A percentile compares a stretch with the other conserved stretches of the same genome.
Conservation (phyloP, 2,113 vertebrate genomes). For the Taxidea taxus region DNA sequence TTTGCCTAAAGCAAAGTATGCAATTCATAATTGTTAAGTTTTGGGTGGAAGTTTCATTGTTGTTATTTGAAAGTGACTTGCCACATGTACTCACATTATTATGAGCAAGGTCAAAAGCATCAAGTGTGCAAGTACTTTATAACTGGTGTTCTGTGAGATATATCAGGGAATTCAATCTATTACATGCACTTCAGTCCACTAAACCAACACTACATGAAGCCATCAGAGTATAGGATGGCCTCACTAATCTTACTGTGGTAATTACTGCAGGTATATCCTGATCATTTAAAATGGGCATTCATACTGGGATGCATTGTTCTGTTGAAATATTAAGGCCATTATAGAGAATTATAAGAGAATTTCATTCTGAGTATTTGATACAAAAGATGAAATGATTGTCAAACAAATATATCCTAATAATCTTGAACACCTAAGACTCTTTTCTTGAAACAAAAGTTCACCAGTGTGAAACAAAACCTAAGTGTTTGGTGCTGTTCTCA, state of each 20-base stretch:
- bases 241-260: conserved; percentile 12
- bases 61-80: neutral
- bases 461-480: neutral
- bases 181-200: conserved; percentile 39
- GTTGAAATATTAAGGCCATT: neutral
- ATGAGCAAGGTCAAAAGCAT: conserved; percentile 59
- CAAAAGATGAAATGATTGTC: neutral
- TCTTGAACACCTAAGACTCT: neutral
- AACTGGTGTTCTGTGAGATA: conserved; percentile 42
- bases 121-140: conserved; percentile 4
- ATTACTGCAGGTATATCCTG: conserved; percentile 33
- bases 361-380: neutral
- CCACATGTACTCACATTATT: neutral
- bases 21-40: neutral
- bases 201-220: conserved; percentile 25
- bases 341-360: conserved; percentile 12
- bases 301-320: neutral
- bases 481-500: fast-evolving
- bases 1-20: neutral
- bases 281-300: neutral
- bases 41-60: neutral
- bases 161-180: conserved; percentile 64
- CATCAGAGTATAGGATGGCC: neutral
- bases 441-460: neutral
- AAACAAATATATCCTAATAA: neutral